Conservation (phyloP, 2,113 vertebrate genomes). For the Corythornis cristatus region DNA sequence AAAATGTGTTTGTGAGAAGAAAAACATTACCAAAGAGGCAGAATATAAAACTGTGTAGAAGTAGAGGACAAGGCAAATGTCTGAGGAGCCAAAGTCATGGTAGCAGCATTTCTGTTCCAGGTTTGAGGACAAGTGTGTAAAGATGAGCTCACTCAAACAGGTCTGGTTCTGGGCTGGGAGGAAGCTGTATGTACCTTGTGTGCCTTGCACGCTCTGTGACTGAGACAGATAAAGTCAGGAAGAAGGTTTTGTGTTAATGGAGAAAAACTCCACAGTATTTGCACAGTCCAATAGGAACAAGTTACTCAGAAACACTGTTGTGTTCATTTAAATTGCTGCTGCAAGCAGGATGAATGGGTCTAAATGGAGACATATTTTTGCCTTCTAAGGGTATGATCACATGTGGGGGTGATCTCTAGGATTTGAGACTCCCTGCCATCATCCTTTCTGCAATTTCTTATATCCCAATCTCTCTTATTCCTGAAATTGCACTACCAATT, state of each 20-base stretch:
- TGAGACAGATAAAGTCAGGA: background rate
- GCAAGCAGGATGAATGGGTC: background rate
- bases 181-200: background rate
- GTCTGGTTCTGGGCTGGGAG: background rate
- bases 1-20: background rate
- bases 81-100: background rate
- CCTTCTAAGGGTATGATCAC: background rate
- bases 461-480: background rate
- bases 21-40: background rate
- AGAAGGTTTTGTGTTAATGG: background rate
- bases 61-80: background rate
- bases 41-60: rapidly evolving
- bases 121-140: background rate
- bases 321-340: background rate
- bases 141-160: background rate
- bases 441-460: background rate
- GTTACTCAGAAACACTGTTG: rapidly evolving
- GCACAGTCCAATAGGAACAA: background rate
- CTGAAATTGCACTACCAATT: background rate
- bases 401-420: background rate
- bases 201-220: background rate
- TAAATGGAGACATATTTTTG: background rate
- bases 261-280: background rate
- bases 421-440: background rate
- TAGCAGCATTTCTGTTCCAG: background rate